Evolutionary conservation across 2,888 invertebrate genomes (phyloP), one percentile per base, ranked within the genome.

Genomic region (Pachymerium ferrugineum): DNA sequence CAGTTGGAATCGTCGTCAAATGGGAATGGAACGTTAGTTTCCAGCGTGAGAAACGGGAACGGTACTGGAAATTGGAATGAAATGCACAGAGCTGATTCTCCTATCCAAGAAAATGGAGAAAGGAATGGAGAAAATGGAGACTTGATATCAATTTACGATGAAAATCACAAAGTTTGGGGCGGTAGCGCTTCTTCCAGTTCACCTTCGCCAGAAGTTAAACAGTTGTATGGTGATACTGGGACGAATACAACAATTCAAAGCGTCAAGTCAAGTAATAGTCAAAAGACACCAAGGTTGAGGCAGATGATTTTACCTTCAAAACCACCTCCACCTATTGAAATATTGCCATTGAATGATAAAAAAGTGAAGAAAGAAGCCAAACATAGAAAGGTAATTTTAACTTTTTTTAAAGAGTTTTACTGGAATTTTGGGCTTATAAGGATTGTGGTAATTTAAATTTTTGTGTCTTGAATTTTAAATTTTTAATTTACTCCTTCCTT

Each of bases 131-230:
- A 77, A 90, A 38, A 47, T 33, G 74, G 71, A 75, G 93, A 93
- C 78, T 92, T 93, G 78, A 86, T 91, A 25, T 93, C 93, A 76
- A 88, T 89, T 74, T 94, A 90, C 83, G 94, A 94, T 80, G 72
- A 94, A 80, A 95, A 95, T 82, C 94, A 95, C 82, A 95, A 95
- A 83, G 90, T 95, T 47, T 95, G 95, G 94, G 91, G 25, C 0
- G 72, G 47, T 10, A 71, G 42, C 16, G 42, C 25, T 8, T 62
- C 62, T 22, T 62, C 62, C 25, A 62, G 70, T 10, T 69, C 70
- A 12, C 70, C 70, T 0, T 19, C 31, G 30, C 70, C 70, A 75
- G 19, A 76, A 75, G 69, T 70, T 74, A 19, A 75, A 74, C 29
- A 77, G 76, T 70, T 78, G 76, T 70, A 74, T 33, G 38, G 72